phyloP scores from a whole-genome alignment of 1,140 invertebrate genomes.

The Papilio polyxenes region DNA sequence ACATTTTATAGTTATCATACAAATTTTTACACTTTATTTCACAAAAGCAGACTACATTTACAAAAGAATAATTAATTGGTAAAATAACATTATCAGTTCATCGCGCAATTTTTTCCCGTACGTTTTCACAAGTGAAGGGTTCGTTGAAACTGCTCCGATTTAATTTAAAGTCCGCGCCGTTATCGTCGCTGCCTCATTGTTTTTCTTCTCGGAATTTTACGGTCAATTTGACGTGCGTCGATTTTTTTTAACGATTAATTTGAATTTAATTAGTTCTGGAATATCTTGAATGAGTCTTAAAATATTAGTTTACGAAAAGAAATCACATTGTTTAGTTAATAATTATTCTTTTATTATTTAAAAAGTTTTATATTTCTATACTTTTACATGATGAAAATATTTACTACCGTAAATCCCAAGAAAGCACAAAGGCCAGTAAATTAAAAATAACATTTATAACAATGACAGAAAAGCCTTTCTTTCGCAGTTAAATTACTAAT shows the following conservation, averaged over 20 bases:
- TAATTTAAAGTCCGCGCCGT: slow-evolving; percentile 76
- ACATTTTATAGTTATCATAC: too few relatives aligned
- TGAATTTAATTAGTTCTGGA: slow-evolving; percentile 76
- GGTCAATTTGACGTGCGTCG: slow-evolving; percentile 78
- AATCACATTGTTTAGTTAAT: neutral
- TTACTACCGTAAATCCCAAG: neutral
- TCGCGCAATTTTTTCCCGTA: slow-evolving; percentile 44
- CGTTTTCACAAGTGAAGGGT: slow-evolving; percentile 69
- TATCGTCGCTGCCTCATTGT: slow-evolving; percentile 76
- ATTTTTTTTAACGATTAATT: slow-evolving; percentile 74
- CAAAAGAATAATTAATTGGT: neutral
- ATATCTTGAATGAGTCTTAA: slow-evolving; percentile 39
- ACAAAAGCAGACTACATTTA: neutral
- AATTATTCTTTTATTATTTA: neutral
- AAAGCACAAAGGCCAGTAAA: slow-evolving; percentile 29
- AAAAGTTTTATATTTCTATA: neutral
- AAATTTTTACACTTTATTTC: neutral
- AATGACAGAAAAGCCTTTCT: slow-evolving; percentile 11
- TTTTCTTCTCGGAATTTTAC: slow-evolving; percentile 78
- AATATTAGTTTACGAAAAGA: neutral
- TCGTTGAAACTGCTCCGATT: slow-evolving; percentile 74
- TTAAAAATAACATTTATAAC: slow-evolving; percentile 1
- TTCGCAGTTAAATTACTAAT: slow-evolving; percentile 11
- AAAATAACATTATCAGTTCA: neutral
- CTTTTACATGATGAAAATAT: slow-evolving; percentile 34